Conservation (phyloP, 1,140 invertebrate species). For the Euwallacea fornicatus region DNA sequence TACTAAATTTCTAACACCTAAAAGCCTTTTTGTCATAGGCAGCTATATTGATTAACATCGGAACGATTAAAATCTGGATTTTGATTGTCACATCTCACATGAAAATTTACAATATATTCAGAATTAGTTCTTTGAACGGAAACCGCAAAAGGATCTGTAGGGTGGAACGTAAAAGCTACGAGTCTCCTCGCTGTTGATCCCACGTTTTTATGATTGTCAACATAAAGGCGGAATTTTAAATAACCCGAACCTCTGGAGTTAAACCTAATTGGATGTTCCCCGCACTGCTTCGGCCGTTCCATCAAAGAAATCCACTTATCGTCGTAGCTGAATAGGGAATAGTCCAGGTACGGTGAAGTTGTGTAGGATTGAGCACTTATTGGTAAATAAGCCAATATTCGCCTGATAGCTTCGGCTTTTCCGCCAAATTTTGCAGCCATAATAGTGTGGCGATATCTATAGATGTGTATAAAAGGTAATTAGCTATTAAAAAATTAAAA, state of each 20-base stretch:
- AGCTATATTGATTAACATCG: slow-evolving; percentile 27
- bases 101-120: slow-evolving; percentile 97
- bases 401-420: slow-evolving; percentile 82
- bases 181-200: slow-evolving; percentile 70
- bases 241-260: slow-evolving; percentile 87
- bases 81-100: slow-evolving; percentile 65
- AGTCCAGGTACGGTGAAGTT: slow-evolving; percentile 89
- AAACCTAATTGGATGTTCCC: slow-evolving; percentile 93
- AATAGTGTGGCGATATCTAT: slow-evolving; percentile 84
- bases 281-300: slow-evolving; percentile 92
- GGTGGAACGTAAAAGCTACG: slow-evolving; percentile 98
- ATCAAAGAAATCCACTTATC: slow-evolving; percentile 95
- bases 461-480: slow-evolving; percentile 1
- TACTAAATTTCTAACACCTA: slow-evolving; percentile 1
- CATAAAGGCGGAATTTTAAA: slow-evolving; percentile 86
- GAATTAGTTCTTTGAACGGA: slow-evolving; percentile 90
- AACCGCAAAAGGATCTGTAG: slow-evolving; percentile 93
- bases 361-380: slow-evolving; percentile 95
- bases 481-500: neutral
- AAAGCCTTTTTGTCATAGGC: slow-evolving; percentile 7
- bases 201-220: slow-evolving; percentile 67
- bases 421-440: slow-evolving; percentile 84
- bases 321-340: slow-evolving; percentile 92
- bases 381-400: slow-evolving; percentile 88
- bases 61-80: slow-evolving; percentile 22